Conservation (phyloP, 2,113 vertebrate genomes). For the Rhizomys pruinosus region DNA sequence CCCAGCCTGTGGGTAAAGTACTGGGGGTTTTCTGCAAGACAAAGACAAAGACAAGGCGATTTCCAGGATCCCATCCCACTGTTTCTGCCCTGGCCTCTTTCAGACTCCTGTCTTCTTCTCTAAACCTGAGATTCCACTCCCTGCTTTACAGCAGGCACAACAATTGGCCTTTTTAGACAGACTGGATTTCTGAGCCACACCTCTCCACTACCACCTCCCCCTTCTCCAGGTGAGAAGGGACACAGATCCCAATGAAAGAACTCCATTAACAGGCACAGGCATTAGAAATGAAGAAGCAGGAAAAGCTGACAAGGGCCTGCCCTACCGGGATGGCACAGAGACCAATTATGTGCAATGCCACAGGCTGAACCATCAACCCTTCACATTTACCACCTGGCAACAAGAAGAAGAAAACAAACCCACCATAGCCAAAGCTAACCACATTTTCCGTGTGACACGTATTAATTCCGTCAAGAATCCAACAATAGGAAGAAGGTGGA, state of each 20-base stretch:
- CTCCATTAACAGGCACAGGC: neutral
- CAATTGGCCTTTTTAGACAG: constrained; percentile 68
- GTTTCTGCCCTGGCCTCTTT: neutral
- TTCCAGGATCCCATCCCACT: neutral
- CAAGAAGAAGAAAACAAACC: neutral
- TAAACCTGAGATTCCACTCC: constrained; percentile 22
- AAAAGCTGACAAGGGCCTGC: neutral
- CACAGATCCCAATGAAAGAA: constrained; percentile 39
- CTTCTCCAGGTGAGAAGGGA: constrained; percentile 41
- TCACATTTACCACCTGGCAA: neutral
- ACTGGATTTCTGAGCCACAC: constrained; percentile 47
- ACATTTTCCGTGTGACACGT: neutral
- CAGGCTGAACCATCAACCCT: neutral
- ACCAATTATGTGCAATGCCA: neutral
- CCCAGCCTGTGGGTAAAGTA: neutral
- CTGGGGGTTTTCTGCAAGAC: neutral
- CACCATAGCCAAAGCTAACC: neutral
- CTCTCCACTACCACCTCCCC: neutral
- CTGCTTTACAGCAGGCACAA: constrained; percentile 22
- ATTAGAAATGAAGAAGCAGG: neutral
- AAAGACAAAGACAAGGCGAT: neutral
- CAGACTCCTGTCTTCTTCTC: neutral
- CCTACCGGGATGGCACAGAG: neutral
- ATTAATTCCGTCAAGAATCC: neutral
- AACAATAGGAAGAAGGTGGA: neutral